Percentiles rank a stretch among this genome's conserved stretches.
Evolutionary conservation across 1,140 invertebrate genomes (phyloP).

Genomic region (Pseudomyrmex cubaensis): DNA sequence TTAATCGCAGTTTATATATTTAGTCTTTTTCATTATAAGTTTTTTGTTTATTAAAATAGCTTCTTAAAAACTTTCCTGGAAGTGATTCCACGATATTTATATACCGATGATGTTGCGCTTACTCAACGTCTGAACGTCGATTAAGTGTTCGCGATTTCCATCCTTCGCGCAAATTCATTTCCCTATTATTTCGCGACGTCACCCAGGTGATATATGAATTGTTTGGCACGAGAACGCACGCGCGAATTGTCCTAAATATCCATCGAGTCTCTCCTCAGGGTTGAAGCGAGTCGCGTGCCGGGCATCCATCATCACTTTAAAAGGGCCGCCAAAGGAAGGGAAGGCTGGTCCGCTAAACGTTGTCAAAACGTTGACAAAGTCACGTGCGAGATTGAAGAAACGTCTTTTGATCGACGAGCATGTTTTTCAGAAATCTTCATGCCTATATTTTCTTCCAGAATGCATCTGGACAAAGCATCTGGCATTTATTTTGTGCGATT

Average conservation of each 20-base stretch:
- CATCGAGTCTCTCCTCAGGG: constrained; percentile 74
- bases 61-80: not conserved
- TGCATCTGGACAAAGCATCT: not conserved
- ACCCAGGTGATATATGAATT: constrained; percentile 84
- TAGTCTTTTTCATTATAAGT: not conserved
- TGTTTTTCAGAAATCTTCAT: constrained; percentile 42
- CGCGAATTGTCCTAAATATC: constrained; percentile 78
- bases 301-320: constrained; percentile 84
- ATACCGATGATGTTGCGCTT: constrained; percentile 50
- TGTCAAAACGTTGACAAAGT: constrained; percentile 78
- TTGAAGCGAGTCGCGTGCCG: constrained; percentile 81
- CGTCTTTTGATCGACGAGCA: constrained; percentile 74
- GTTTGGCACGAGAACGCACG: constrained; percentile 80
- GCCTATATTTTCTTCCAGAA: not conserved
- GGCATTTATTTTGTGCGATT: not conserved
- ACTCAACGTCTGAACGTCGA: constrained; percentile 33
- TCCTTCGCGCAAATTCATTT: constrained; percentile 85
- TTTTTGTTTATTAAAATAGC: not conserved
- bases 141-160: constrained; percentile 75
- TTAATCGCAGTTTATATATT: constrained; percentile 10
- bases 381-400: constrained; percentile 77
- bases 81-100: constrained; percentile 28
- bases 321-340: constrained; percentile 73
- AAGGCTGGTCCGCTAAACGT: constrained; percentile 72
- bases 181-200: constrained; percentile 85